Conservation (phyloP, 2,797 vertebrate genomes). For the Phrynocephalus guinanensis region DNA sequence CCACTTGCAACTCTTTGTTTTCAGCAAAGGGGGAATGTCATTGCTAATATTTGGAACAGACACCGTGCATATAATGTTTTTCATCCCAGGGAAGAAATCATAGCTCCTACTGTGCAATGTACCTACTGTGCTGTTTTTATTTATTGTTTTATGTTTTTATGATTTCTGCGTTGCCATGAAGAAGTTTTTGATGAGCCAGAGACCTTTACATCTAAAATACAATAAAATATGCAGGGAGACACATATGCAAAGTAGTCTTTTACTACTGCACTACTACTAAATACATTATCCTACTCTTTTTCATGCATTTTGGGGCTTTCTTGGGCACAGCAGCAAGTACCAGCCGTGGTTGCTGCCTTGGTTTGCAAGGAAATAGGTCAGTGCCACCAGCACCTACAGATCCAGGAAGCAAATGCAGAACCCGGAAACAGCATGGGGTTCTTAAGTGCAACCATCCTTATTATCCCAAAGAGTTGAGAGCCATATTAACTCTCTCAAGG, state of each 20-base stretch:
- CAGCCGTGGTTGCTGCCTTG: background rate
- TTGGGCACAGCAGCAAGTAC: background rate
- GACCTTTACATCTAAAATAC: background rate
- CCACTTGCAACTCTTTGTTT: too few relatives aligned
- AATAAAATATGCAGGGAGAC: background rate
- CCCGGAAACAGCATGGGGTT: background rate
- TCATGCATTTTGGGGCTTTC: background rate
- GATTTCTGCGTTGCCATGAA: background rate
- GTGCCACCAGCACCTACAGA: conserved; percentile 10
- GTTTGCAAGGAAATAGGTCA: conserved; percentile 2
- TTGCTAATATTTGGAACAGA: background rate
- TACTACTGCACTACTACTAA: background rate
- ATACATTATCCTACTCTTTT: background rate
- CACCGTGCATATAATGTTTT: background rate
- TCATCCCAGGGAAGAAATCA: background rate
- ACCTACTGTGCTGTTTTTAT: background rate
- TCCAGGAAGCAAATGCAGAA: background rate
- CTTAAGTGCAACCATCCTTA: conserved; percentile 10
- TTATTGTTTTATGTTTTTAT: background rate
- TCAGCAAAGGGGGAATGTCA: background rate
- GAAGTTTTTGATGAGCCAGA: background rate
- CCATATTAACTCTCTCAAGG: conserved; percentile 1
- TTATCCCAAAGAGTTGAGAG: background rate
- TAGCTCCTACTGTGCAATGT: background rate
- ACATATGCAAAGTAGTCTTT: background rate